phyloP scores from a whole-genome alignment of 2,797 vertebrate species.

The Novumbra hubbsi region DNA sequence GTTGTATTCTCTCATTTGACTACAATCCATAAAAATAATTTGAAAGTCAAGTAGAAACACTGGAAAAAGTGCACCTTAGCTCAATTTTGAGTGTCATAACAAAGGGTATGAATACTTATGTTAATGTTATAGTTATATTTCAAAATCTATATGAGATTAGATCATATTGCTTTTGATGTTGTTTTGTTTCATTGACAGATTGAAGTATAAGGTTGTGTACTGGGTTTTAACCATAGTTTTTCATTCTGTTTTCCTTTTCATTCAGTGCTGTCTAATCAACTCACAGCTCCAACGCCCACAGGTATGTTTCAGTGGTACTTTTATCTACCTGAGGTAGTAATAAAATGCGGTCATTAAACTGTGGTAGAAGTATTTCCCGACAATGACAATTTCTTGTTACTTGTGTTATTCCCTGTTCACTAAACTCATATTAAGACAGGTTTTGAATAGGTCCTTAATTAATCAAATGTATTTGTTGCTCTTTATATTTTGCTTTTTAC shows the following conservation, averaged over 20 bases:
- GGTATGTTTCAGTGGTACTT: slow-evolving; percentile 54
- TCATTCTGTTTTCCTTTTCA: slow-evolving; percentile 9
- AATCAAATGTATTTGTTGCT: too few relatives aligned
- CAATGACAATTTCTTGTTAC: not conserved
- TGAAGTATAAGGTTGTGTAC: not conserved
- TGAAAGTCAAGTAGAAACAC: too few relatives aligned
- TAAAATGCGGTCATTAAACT: not conserved
- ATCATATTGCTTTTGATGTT: not conserved
- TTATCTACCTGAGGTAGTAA: slow-evolving; percentile 14
- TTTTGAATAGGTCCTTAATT: too few relatives aligned
- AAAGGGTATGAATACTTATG: too few relatives aligned
- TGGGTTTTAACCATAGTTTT: slow-evolving; percentile 18
- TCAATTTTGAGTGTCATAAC: too few relatives aligned
- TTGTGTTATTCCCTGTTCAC: too few relatives aligned
- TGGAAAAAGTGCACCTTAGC: too few relatives aligned
- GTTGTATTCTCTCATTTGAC: too few relatives aligned
- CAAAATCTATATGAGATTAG: not conserved
- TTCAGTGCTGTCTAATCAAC: slow-evolving; percentile 46
- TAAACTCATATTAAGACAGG: too few relatives aligned
- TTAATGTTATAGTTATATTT: too few relatives aligned
- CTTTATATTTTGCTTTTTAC: too few relatives aligned
- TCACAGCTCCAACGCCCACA: slow-evolving; percentile 46
- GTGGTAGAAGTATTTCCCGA: slow-evolving; percentile 4
- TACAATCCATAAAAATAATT: too few relatives aligned
- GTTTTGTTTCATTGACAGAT: not conserved